Base-by-base conservation (phyloP, 2,888 invertebrate genomes). In the Ptychoptera albimana region DNA sequence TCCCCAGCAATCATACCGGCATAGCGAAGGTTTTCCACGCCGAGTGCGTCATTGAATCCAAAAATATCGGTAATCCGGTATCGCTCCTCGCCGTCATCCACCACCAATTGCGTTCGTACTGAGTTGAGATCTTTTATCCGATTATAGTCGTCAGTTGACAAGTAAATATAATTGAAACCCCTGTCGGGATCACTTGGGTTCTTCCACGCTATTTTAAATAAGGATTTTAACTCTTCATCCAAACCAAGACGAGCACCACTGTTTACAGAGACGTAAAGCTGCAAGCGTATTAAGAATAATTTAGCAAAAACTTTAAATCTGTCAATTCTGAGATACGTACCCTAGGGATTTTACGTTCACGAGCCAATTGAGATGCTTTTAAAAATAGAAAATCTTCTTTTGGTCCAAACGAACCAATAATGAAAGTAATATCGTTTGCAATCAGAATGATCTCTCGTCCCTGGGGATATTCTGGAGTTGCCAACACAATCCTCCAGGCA, bases 1-100 rank as follows among this genome's bases (percentile, higher is more conserved):
- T 98, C 98, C 1, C 97, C 97, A 16, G 98, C 97, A 51, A 97
- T 97, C 67, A 93, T 79, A 12, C 93, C 96, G 0, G 94, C 93
- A 59, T 83, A 84, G 8, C 83, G 75, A 5, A 99, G 70, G 63
- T 96, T 97, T 60, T 98, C 98, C 39, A 97, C 96, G 1, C 98
- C 97, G 0, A 98, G 66, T 1, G 91, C 94, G 57, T 94, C 89
- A 32, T 91, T 89, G 58, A 89, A 88, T 44, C 89, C 94, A 54
- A 96, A 89, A 48, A 97, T 86, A 59, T 93, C 93, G 0, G 88
- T 92, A 44, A 97, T 83, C 69, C 79, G 87, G 60, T 97, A 96
- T 14, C 64, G 73, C 1, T 86, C 77, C 63, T 94, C 93, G 0
- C 92, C 93, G 51, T 86, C 85, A 58, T 96, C 94, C 52, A 94